These are phyloP conservation scores for Drosophila yooni DNA, from an alignment of 2,888 invertebrate species.

Conservation along the genomic window DNA sequence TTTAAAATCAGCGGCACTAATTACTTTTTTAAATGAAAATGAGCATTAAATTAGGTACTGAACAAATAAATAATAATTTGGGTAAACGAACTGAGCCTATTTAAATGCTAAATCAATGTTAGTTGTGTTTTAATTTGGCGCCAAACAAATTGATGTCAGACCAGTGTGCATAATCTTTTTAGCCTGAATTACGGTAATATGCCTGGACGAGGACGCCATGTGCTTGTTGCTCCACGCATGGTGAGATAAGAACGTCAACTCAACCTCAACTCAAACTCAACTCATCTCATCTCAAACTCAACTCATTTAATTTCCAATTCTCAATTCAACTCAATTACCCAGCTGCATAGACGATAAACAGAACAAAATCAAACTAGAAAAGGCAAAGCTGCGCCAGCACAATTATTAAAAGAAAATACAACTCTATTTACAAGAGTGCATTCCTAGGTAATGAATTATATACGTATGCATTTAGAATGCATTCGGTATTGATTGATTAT, in stretches of 20 bases:
- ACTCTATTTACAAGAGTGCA: neutral
- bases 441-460: neutral
- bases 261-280: constrained; percentile 2
- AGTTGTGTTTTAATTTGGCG: neutral
- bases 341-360: neutral
- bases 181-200: constrained; percentile 30
- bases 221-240: constrained; percentile 19
- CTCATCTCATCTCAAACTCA: constrained; percentile 8
- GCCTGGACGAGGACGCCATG: constrained; percentile 30
- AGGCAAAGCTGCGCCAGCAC: neutral
- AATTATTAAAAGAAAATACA: neutral
- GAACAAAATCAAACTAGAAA: neutral
- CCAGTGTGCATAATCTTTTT: constrained; percentile 53
- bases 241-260: constrained; percentile 38
- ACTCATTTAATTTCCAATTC: constrained; percentile 4
- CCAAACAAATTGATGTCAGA: neutral
- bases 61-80: neutral
- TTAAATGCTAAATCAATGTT: neutral
- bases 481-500: neutral
- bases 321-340: neutral
- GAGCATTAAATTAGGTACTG: neutral
- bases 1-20: neutral
- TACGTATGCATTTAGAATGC: neutral
- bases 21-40: neutral
- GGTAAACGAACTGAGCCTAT: neutral